Evolutionary conservation across 2,797 vertebrate genomes (phyloP), one percentile per base, ranked within the genome.

Genomic region (Cottoperca gobio): DNA sequence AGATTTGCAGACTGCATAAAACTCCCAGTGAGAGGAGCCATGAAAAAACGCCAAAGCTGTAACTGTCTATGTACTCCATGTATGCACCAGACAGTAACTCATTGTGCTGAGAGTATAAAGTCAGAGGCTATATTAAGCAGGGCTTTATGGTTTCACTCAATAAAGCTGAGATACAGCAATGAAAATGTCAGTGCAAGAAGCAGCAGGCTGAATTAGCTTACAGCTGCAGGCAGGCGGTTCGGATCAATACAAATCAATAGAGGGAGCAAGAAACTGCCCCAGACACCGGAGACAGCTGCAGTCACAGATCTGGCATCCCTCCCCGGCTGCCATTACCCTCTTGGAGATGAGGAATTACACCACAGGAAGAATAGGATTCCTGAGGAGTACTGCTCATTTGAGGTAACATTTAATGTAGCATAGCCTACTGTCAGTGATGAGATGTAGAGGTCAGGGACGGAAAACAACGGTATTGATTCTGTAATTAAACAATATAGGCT

Each of bases 181-280:
- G 81, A 89, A 91, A 88, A 91, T 87, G 84, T 89, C 87, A 88
- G 61, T 62, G 13, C 89, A 76, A 74, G 74, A 88, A 84, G 39
- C 74, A 64, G 80, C 48, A 21, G 68, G 65, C 48, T 72, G 84
- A 87, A 85, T 90, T 84, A 83, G 80, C 86, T 78, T 54, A 50
- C 85, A 89, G 89, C 87, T 81, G 75, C 79, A 86, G 72, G 84
- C 69, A 35, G 63, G 67, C 40, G 42, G 57, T 55, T 83, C 21
- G 26, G 71, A 92, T 94, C 93, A 73, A 94, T 94, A 88, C 21
- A n/a, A 40, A 88, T 90, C 86, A 81, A 89, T 86, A 78, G 8
- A 63, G 63, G 84, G n/a, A 73, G 85, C 64, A 73, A 85, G 79
- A 89, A 92, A 89, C 82, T 79, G 74, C 49, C 63, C 68, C 52